Evolutionary conservation across 2,113 vertebrate genomes (phyloP).

Genomic region (Eurystomus gularis): DNA sequence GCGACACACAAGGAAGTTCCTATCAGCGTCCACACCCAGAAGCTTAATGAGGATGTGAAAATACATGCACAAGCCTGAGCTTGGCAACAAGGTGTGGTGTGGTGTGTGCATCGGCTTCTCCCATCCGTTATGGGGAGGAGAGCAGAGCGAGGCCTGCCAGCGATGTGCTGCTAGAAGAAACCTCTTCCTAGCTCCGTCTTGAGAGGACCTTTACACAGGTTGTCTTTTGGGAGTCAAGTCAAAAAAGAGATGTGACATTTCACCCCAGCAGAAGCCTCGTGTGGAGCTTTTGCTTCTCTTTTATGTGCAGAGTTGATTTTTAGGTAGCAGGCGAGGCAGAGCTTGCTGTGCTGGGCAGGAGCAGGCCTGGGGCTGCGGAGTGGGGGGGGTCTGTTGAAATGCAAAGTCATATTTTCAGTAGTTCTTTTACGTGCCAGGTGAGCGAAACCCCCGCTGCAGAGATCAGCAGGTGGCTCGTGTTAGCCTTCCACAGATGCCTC

Average conservation of each 20-base stretch:
- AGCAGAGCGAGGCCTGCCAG: not conserved
- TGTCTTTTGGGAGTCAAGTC: not conserved
- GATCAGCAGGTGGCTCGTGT: not conserved
- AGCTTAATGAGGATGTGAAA: not conserved
- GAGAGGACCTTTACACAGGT: not conserved
- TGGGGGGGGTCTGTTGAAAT: not conserved
- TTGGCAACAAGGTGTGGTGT: fast-evolving
- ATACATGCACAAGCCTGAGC: not conserved
- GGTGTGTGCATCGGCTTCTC: not conserved
- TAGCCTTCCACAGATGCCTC: not conserved
- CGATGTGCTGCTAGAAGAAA: not conserved
- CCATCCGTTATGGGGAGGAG: fast-evolving
- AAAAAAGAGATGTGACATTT: not conserved
- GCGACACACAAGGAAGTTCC: fast-evolving
- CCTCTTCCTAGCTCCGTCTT: not conserved
- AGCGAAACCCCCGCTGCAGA: not conserved
- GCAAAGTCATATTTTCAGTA: fast-evolving
- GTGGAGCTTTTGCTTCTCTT: not conserved
- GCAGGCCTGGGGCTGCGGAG: fast-evolving
- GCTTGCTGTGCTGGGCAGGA: not conserved
- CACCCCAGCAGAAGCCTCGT: not conserved
- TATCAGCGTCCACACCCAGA: not conserved
- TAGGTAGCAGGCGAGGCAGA: not conserved
- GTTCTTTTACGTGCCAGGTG: not conserved
- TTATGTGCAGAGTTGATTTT: fast-evolving